Evolutionary conservation across 2,797 vertebrate species (phyloP).

Genomic region (Cryptoprocta ferox): DNA sequence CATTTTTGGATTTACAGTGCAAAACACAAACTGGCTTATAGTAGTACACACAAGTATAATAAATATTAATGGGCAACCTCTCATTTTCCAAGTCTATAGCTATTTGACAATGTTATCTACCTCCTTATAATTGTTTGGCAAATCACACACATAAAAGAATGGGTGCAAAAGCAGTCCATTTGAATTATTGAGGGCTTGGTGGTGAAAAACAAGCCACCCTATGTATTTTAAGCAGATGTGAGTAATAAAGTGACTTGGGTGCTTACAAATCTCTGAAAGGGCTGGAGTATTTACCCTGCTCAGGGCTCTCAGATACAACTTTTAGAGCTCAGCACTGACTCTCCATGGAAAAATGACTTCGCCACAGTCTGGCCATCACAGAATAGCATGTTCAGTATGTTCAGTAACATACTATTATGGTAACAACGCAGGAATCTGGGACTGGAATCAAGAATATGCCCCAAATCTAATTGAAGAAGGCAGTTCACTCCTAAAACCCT

Average conservation of each 20-base stretch:
- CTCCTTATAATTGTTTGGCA: background rate
- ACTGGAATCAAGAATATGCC: background rate
- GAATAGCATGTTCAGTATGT: background rate
- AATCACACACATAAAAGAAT: background rate
- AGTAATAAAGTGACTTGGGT: background rate
- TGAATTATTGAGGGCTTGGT: background rate
- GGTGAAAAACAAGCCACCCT: background rate
- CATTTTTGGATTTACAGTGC: conserved; percentile 57
- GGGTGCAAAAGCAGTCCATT: background rate
- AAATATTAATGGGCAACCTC: conserved; percentile 30
- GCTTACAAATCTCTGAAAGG: background rate
- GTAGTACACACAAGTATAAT: background rate
- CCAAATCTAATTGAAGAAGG: background rate
- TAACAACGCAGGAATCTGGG: background rate
- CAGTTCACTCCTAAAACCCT: background rate
- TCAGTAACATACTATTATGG: background rate
- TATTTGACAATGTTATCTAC: conserved; percentile 9
- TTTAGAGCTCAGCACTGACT: background rate
- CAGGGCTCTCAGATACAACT: background rate
- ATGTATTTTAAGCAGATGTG: background rate
- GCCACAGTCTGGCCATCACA: background rate
- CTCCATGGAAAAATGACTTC: background rate
- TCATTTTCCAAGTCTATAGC: background rate
- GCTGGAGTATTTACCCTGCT: background rate
- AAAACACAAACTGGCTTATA: conserved; percentile 60